Base-by-base conservation (phyloP, 2,113 vertebrate genomes). In the Colistium nudipinnis region DNA sequence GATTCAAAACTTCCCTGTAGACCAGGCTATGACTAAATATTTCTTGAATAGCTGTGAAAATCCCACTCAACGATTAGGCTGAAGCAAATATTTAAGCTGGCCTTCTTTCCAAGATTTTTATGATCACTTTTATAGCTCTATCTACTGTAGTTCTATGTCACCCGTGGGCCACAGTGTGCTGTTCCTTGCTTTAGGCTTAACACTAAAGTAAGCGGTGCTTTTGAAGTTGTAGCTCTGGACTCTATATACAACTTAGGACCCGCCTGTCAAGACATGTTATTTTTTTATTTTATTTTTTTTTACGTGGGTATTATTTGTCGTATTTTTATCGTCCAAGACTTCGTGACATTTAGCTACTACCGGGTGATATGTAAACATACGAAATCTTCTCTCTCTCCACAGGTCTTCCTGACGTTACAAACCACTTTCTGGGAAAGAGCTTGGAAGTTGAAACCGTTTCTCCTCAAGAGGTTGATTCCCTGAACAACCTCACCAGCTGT, bases 331-430 rank as follows among this genome's bases (percentile, higher is more conserved):
- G 12, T 28, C 19, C 28, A 45, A 6, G 11, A 52, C 7, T 14
- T 20, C 54, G 7, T 67, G 24, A 54, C 17, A 1, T 39, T 56
- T 22, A 56, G 27, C n/a, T 19, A 11, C 60, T 28, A 3, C 24
- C 13, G 48, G 4, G 7, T 38, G 16, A 7, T 49, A n/a, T 25
- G 28, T 62, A 47, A 65, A 77, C 5, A 19, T 20, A 25, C 5
- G n/a, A n/a, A n/a, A n/a, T n/a, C n/a, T n/a, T 19, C 51, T 20
- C 28, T 66, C 11, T 31, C 56, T 57, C 54, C 55, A 28, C 87
- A 96, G 94, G 78, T 72, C 74, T 78, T 24, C 44, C 75, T 43
- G 87, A 90, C 83, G 71, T 68, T 78, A 61, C 74, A 76, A 76
- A 78, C 55, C 53, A 70, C n/a, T 73, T 71, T 70, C 51, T 85